Evolutionary conservation across 2,888 invertebrate genomes (phyloP).

Genomic region (Eupelmus urozonus): DNA sequence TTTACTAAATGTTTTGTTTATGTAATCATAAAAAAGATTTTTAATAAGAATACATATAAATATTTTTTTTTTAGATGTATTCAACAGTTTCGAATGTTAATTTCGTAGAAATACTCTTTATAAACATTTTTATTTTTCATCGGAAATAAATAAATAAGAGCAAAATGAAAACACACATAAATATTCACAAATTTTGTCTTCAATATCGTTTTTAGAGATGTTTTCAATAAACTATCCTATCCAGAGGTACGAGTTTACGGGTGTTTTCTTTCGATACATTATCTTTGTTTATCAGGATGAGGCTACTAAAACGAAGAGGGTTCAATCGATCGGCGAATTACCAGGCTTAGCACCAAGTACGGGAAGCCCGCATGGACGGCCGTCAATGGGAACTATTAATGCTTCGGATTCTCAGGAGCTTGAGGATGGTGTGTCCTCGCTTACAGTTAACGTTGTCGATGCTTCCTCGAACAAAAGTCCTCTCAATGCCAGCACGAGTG

Average conservation of each 20-base stretch:
- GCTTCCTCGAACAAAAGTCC: slow-evolving; percentile 70
- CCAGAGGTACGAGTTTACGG: slow-evolving; percentile 6
- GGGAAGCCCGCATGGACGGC: slow-evolving; percentile 70
- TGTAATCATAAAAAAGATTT: too few species aligned
- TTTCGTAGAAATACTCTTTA: too few species aligned
- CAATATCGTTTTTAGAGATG: neutral
- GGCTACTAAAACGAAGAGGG: slow-evolving; percentile 64
- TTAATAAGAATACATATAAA: too few species aligned
- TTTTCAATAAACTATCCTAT: slow-evolving; percentile 48
- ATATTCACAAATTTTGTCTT: neutral
- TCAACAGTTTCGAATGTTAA: too few species aligned
- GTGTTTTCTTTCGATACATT: neutral
- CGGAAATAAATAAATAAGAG: too few species aligned
- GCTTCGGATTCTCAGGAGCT: slow-evolving; percentile 69
- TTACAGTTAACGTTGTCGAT: slow-evolving; percentile 65
- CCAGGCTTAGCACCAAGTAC: slow-evolving; percentile 65
- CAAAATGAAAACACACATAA: too few species aligned
- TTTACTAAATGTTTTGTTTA: too few species aligned
- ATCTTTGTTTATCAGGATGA: slow-evolving; percentile 46
- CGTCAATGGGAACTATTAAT: slow-evolving; percentile 69
- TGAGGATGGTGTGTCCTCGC: slow-evolving; percentile 68
- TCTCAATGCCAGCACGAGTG: slow-evolving; percentile 68
- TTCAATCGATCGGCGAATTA: slow-evolving; percentile 68
- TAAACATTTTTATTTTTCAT: too few species aligned
- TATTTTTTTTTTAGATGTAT: too few species aligned